Evolutionary conservation across 2,113 vertebrate genomes (phyloP).

Genomic region (Pristiophorus japonicus): DNA sequence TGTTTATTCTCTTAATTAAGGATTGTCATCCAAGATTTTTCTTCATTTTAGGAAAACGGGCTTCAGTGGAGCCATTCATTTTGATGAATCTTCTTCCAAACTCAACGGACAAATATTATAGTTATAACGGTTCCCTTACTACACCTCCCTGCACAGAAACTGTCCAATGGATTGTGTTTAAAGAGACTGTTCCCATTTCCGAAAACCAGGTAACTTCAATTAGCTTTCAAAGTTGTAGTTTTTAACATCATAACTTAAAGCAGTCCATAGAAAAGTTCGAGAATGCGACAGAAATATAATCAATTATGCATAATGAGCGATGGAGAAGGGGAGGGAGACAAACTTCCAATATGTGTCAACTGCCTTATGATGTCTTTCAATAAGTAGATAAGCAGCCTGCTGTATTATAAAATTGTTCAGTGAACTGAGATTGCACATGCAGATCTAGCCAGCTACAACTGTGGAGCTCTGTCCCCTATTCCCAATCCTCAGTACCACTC

Average conservation of each 20-base stretch:
- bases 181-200: constrained; percentile 77
- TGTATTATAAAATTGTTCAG: not conserved
- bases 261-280: not conserved
- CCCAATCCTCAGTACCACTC: not conserved
- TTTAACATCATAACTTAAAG: not conserved
- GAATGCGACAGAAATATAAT: not conserved
- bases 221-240: not conserved
- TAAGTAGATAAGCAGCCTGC: not conserved
- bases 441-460: not conserved
- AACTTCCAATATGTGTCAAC: not conserved
- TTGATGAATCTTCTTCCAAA: constrained; percentile 77
- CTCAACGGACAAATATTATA: constrained; percentile 85
- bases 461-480: not conserved
- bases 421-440: not conserved
- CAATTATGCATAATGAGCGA: not conserved
- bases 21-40: not conserved
- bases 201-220: constrained; percentile 72
- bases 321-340: not conserved
- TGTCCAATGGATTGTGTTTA: constrained; percentile 92
- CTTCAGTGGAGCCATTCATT: constrained; percentile 65
- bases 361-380: not conserved
- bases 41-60: constrained; percentile 69
- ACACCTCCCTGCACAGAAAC: constrained; percentile 84
- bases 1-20: not conserved
- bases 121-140: constrained; percentile 89